Evolutionary conservation across 2,797 vertebrate species (phyloP), one percentile per base, ranked within the genome.

Genomic region (Borostomias antarcticus): DNA sequence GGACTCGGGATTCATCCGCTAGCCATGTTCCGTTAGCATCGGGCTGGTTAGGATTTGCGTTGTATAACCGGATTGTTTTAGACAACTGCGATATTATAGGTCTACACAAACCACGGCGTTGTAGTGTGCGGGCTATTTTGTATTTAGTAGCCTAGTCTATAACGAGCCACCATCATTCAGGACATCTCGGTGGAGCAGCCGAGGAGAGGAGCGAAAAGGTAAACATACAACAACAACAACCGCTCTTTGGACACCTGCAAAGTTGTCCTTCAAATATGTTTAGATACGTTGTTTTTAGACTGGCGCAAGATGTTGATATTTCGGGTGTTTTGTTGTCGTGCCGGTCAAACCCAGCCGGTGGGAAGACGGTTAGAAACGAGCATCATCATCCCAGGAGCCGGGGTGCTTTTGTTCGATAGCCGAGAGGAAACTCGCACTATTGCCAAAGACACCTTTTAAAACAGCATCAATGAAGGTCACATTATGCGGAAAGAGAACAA

Each of bases 1-100:
- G 25, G 56, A n/a, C 51, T 62, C 19, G 9, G n/a, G 11, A 33
- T 26, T 26, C 61, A 53, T 43, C 52, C 56, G 62, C 58, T 74
- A 68, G 62, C 29, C 43, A 64, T 57, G 66, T 13, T 43, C 5
- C 40, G 13, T 43, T 70, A 73, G 35, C 43, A 3, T 28, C 70
- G 68, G 70, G 35, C 75, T 68, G 50, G 47, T 59, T 52, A 63
- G 40, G 47, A 74, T 72, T 51, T 47, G 33, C 23, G 33, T 48
- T 15, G 53, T 53, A 45, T 50, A n/a, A 56, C 30, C 26, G 17
- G 40, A 35, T 8, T 32, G 25, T 54, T 60, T 53, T 30, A 59
- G 29, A 15, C 26, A 1, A n/a, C 0, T 23, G 19, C 33, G 21
- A 3, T 37, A 30, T 25, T 47, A 54, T 29, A 13, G 56, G 68